Conservation (phyloP, 2,888 invertebrate genomes). For the Drosophila ustulata region DNA sequence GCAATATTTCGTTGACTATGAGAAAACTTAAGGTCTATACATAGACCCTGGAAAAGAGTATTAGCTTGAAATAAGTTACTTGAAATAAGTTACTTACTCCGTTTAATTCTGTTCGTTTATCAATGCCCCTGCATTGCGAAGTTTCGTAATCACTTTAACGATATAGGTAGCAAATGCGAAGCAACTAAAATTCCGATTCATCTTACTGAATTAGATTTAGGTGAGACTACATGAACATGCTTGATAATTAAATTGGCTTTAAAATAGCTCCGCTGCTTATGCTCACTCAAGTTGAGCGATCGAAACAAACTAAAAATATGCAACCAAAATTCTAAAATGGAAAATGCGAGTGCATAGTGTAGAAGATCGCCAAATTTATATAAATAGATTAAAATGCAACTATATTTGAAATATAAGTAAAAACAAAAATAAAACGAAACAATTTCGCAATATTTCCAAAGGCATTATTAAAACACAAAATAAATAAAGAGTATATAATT, state of each 20-base stretch:
- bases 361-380: constrained; percentile 71
- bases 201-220: constrained; percentile 80
- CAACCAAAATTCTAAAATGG: constrained; percentile 69
- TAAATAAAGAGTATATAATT: background rate
- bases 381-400: constrained; percentile 64
- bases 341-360: constrained; percentile 57
- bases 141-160: constrained; percentile 67
- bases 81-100: constrained; percentile 40
- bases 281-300: constrained; percentile 78
- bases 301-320: constrained; percentile 70
- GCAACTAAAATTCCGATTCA: constrained; percentile 76
- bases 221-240: constrained; percentile 55
- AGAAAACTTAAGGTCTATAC: constrained; percentile 3
- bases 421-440: constrained; percentile 28
- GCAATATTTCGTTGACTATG: constrained; percentile 14
- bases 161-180: constrained; percentile 36
- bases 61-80: background rate
- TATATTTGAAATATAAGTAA: constrained; percentile 68
- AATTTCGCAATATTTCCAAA: constrained; percentile 29
- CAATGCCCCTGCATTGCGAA: constrained; percentile 24
- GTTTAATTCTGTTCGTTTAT: constrained; percentile 26
- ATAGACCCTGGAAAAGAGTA: constrained; percentile 1
- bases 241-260: constrained; percentile 35
- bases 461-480: background rate
- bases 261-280: constrained; percentile 55